A percentile compares a stretch with the other conserved stretches of the same genome.
These are phyloP conservation scores for Phortica magna DNA, from an alignment of 2,888 invertebrate species.

Conservation along the genomic window DNA sequence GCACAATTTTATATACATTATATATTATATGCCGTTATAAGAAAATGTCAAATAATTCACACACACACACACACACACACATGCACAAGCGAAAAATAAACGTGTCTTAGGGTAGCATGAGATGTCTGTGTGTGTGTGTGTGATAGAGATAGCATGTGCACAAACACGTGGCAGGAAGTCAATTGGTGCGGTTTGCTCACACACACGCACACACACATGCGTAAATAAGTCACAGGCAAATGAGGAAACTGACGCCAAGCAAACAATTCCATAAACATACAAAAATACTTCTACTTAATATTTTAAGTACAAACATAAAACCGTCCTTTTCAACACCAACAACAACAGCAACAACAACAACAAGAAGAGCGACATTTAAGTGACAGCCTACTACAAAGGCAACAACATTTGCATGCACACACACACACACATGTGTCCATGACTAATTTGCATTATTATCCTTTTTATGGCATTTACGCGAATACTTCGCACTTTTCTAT, in stretches of 20 bases:
- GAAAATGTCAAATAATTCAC: constrained; percentile 52
- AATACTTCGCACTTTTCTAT: constrained; percentile 6
- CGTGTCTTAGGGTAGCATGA: no score
- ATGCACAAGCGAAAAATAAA: constrained; percentile 31
- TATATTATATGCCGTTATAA: not conserved
- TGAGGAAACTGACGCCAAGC: constrained; percentile 54
- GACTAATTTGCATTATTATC: constrained; percentile 72
- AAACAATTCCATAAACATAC: no score
- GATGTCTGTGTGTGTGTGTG: no score
- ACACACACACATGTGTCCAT: constrained; percentile 66
- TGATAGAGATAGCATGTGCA: not conserved
- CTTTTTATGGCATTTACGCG: constrained; percentile 33
- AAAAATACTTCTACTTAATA: no score
- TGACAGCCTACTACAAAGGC: no score
- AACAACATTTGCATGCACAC: constrained; percentile 62
- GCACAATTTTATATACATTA: constrained; percentile 32
- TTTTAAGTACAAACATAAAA: no score
- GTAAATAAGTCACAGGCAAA: constrained; percentile 70
- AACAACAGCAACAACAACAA: not conserved
- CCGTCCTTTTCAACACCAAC: not conserved
- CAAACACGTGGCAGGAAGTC: constrained; percentile 72
- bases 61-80: constrained; percentile 42
- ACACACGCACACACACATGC: constrained; percentile 58
- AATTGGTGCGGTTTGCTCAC: constrained; percentile 64
- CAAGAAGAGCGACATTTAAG: no score